Base-by-base conservation (phyloP, 2,113 vertebrate species). In the Menura novaehollandiae region DNA sequence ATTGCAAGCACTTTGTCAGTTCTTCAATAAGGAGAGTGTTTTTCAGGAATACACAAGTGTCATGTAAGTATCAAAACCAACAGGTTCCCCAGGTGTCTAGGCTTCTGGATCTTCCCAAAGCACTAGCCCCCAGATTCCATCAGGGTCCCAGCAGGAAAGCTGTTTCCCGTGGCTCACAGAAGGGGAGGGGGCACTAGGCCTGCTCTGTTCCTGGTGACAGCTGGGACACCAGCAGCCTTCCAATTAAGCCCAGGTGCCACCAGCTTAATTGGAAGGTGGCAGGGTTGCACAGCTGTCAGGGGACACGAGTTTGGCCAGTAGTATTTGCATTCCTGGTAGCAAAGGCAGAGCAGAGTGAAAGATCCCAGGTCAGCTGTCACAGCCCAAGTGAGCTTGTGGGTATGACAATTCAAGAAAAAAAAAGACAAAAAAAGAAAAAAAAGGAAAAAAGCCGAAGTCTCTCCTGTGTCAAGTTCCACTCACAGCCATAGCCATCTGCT, bases 221-320 rank as follows among this genome's bases (percentile, higher is more conserved):
- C 90, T 56, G 56, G 41, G 59, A 83, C 89, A 75, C 35, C 11
- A 1, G 59, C 83, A 93, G 46, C 37, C 41, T 78, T 75, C 83
- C 86, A 92, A 81, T 91, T 85, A 93, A 87, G 46, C 41, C 76
- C n/a, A 96, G 96, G 95, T 94, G 93, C 75, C 93, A 81, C 24
- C 0, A 39, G 20, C 76, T 95, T 94, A 96, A 96, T 84, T 94
- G 92, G 94, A 66, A 90, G 63, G 56, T 59, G 56, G 75, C 46
- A 58, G 35, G 28, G 67, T 8, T 44, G 59, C 41, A 33, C 85
- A 91, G 88, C 92, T 97, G 95, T 68, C 85, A 78, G 39, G 83
- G 63, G 60, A 81, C 19, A 2, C 9, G 26, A 15, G 37, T 55
- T 55, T 44, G 68, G 52, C 60, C 85, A 37, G 55, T 1, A 53